phyloP scores from a whole-genome alignment of 2,797 vertebrate species.

The Nannoperca australis region DNA sequence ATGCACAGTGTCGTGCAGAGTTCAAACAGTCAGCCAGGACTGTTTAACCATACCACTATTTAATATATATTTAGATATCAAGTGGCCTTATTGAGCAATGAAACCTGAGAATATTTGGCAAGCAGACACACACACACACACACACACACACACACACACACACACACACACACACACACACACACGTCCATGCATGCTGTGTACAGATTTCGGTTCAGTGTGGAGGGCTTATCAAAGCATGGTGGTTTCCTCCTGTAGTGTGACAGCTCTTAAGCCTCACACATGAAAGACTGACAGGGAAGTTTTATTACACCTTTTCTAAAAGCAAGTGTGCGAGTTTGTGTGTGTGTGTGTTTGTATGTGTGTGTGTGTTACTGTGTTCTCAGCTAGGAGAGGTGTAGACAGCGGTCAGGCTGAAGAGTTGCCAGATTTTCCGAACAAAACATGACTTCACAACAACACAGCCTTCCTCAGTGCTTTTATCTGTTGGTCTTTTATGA shows the following conservation, averaged over 20 bases:
- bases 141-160: conserved; percentile 24
- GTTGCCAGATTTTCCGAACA: conserved; percentile 62
- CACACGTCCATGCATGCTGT: conserved; percentile 47
- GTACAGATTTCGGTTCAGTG: conserved; percentile 43
- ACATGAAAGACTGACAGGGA: conserved; percentile 77
- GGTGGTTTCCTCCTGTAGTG: conserved; percentile 66
- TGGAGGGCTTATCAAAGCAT: conserved; percentile 64
- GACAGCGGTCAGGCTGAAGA: conserved; percentile 60
- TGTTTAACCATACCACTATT: not conserved
- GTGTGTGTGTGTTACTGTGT: conserved; percentile 37
- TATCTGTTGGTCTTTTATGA: conserved; percentile 48
- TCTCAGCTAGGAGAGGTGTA: conserved; percentile 62
- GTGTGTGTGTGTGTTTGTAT: conserved; percentile 31
- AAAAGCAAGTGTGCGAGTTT: conserved; percentile 35
- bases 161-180: conserved; percentile 8
- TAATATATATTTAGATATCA: conserved; percentile 21
- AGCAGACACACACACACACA: not conserved
- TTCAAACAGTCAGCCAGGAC: not conserved
- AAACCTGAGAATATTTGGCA: conserved; percentile 30
- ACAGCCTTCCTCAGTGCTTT: conserved; percentile 46
- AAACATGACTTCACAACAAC: conserved; percentile 65
- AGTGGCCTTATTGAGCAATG: conserved; percentile 17
- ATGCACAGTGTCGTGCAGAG: not conserved
- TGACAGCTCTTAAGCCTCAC: conserved; percentile 77
- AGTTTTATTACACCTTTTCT: conserved; percentile 75